A percentile compares a stretch with the other conserved stretches of the same genome.
Conservation (phyloP, 2,113 vertebrate species). For the Corythoichthys intestinalis region DNA sequence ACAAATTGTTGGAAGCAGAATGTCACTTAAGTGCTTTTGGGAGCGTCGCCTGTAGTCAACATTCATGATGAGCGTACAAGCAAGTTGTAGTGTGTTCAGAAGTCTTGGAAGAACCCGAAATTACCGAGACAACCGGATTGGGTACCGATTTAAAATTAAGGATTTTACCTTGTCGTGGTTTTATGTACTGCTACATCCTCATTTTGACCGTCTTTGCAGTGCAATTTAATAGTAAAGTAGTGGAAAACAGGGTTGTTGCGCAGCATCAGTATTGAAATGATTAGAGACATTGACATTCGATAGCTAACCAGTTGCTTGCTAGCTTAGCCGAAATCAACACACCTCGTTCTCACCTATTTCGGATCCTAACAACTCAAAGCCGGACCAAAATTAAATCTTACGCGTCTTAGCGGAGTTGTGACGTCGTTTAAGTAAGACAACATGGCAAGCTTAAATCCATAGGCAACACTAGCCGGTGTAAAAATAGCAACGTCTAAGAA, state of each 20-base stretch:
- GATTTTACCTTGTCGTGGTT: not conserved
- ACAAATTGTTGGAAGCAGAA: not conserved
- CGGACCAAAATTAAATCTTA: too few relatives aligned
- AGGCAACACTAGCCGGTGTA: not conserved
- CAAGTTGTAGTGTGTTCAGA: not conserved
- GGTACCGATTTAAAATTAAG: not conserved
- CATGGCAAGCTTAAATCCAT: not conserved
- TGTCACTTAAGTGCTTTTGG: not conserved
- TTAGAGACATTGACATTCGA: too few relatives aligned
- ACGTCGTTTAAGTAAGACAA: not conserved
- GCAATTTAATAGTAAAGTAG: not conserved
- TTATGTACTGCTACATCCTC: not conserved
- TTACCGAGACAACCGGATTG: not conserved
- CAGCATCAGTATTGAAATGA: too few relatives aligned
- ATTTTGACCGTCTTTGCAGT: not conserved
- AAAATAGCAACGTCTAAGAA: not conserved
- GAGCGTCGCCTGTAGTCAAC: not conserved
- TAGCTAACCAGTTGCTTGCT: not conserved
- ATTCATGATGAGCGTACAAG: not conserved
- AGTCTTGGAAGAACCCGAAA: conserved; percentile 46
- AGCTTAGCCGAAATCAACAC: not conserved
- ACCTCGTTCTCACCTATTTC: too few relatives aligned
- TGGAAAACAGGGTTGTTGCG: too few relatives aligned
- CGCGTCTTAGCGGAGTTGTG: not conserved
- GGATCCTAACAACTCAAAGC: too few relatives aligned